A percentile compares a stretch with the other conserved stretches of the same genome.
These are phyloP conservation scores for Pogonophryne albipinna DNA, from an alignment of 2,797 vertebrate genomes.

Conservation along the genomic window DNA sequence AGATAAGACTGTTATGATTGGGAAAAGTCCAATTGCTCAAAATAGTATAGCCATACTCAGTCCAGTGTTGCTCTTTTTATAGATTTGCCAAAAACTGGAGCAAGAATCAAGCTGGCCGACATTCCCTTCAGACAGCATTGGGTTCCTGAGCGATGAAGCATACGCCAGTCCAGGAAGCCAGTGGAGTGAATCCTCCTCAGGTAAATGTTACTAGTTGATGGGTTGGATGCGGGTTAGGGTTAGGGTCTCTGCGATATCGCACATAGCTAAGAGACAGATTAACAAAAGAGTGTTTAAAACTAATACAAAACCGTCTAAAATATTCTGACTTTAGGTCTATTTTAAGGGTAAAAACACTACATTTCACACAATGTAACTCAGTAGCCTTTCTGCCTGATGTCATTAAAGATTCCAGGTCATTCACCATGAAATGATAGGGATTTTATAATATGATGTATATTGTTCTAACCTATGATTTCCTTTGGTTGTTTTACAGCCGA, in stretches of 20 bases:
- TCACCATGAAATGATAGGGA: not conserved
- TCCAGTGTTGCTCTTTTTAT: constrained; percentile 65
- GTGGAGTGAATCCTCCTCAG: constrained; percentile 83
- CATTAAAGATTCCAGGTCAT: not conserved
- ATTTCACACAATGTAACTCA: not conserved
- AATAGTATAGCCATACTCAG: constrained; percentile 50
- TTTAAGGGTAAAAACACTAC: not conserved
- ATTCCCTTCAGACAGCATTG: constrained; percentile 78
- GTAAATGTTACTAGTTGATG: constrained; percentile 72
- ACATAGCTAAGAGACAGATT: too few relatives aligned
- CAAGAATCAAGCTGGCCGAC: constrained; percentile 81
- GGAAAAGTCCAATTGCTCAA: constrained; percentile 29
- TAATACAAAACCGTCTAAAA: not conserved
- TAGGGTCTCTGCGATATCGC: too few relatives aligned
- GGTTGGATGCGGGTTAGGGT: not conserved
- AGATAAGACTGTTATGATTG: constrained; percentile 15
- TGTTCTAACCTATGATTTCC: constrained; percentile 26
- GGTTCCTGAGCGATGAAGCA: constrained; percentile 89
- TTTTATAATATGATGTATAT: not conserved
- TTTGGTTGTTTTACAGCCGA: constrained; percentile 61
- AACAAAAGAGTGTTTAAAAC: not conserved
- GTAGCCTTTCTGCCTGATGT: not conserved
- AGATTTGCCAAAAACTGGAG: constrained; percentile 79
- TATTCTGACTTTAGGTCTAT: not conserved
- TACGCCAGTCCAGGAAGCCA: constrained; percentile 81